Evolutionary conservation across 2,797 vertebrate genomes (phyloP).

Genomic region (Parauchenoglanis punctatus): DNA sequence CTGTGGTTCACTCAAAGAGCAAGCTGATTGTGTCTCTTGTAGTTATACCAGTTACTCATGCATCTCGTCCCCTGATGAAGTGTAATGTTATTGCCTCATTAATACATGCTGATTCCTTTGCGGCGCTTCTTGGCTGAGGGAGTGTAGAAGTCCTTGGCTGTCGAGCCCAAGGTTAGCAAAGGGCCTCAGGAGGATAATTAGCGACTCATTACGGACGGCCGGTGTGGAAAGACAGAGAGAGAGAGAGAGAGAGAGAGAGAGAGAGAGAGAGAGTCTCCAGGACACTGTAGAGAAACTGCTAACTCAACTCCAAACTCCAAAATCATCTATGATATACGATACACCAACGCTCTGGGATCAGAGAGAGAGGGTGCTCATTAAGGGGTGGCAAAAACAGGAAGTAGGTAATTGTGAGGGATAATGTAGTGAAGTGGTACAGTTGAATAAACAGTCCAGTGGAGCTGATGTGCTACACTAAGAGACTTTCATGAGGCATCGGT

Average conservation of each 20-base stretch:
- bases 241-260: not conserved
- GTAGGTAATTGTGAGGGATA: not conserved
- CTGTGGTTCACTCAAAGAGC: not conserved
- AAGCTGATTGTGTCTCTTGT: conserved; percentile 4
- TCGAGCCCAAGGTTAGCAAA: conserved; percentile 53
- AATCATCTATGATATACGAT: conserved; percentile 22
- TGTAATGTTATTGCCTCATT: conserved; percentile 56
- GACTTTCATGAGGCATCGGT: not conserved
- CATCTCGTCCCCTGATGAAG: conserved; percentile 35
- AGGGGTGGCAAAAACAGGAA: conserved; percentile 12
- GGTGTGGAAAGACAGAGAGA: conserved; percentile 22
- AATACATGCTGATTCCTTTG: conserved; percentile 51
- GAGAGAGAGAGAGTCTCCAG: conserved; percentile 8
- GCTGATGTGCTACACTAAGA: not conserved
- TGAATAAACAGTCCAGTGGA: not conserved
- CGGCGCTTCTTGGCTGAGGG: conserved; percentile 45
- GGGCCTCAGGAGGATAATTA: conserved; percentile 59
- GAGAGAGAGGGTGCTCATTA: conserved; percentile 4
- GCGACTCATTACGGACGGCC: conserved; percentile 55
- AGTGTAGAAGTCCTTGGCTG: conserved; percentile 58
- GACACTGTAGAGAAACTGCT: not conserved
- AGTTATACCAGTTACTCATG: conserved; percentile 17
- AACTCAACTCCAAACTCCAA: conserved; percentile 35
- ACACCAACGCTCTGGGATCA: conserved; percentile 17
- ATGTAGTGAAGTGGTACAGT: not conserved